phyloP scores from a whole-genome alignment of 2,888 invertebrate species.

The Thymelicus acteon region DNA sequence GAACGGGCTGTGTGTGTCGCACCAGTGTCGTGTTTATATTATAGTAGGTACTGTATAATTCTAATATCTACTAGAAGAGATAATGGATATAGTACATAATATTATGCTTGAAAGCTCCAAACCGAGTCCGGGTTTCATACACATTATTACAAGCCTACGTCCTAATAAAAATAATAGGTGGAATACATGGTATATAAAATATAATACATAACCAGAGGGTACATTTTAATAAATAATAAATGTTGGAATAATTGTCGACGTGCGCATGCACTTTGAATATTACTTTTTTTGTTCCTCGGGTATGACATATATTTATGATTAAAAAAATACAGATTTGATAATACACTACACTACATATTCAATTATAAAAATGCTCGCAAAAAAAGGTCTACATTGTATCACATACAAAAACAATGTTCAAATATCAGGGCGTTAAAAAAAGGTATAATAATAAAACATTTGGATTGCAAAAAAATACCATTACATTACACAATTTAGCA shows the following conservation, averaged over 20 bases:
- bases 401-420: conserved; percentile 40
- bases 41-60: conserved; percentile 25
- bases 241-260: not conserved
- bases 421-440: conserved; percentile 78
- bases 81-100: conserved; percentile 30
- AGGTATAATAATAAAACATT: conserved; percentile 46
- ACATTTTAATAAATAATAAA: conserved; percentile 20
- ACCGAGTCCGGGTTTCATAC: conserved; percentile 37
- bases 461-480: conserved; percentile 42
- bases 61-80: conserved; percentile 30
- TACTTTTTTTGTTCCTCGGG: conserved; percentile 7
- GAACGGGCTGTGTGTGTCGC: conserved; percentile 66
- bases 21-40: conserved; percentile 64
- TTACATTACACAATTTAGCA: conserved; percentile 49
- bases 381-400: conserved; percentile 24
- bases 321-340: conserved; percentile 9
- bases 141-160: conserved; percentile 32
- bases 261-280: conserved; percentile 17
- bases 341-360: conserved; percentile 13
- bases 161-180: conserved; percentile 16
- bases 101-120: conserved; percentile 32
- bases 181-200: conserved; percentile 23
- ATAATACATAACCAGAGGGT: conserved; percentile 29
- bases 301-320: conserved; percentile 22
- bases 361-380: conserved; percentile 5